Conservation (phyloP, 2,888 invertebrate genomes). For the Leptinotarsa haldemani region DNA sequence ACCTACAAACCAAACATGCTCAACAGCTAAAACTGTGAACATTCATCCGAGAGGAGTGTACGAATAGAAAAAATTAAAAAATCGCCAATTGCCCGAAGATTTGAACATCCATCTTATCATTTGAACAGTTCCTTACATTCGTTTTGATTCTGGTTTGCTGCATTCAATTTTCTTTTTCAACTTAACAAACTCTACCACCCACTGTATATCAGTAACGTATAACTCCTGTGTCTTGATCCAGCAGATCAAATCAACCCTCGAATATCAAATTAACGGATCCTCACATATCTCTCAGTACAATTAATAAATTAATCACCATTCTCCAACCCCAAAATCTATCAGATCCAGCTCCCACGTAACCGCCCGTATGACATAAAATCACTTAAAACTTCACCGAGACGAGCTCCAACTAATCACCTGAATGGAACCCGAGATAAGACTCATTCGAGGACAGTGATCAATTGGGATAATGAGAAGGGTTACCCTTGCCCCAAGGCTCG, state of each 20-base stretch:
- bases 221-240: no score
- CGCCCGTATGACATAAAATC: slow-evolving; percentile 31
- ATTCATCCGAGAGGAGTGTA: no score
- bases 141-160: no score
- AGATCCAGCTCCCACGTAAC: neutral
- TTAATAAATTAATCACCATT: slow-evolving; percentile 20
- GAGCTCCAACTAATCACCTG: slow-evolving; percentile 36
- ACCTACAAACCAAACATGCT: no score
- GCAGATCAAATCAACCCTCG: neutral
- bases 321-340: slow-evolving; percentile 16
- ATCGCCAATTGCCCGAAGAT: no score
- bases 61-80: no score
- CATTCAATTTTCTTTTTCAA: no score
- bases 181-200: no score
- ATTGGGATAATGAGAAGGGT: slow-evolving; percentile 40
- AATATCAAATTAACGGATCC: slow-evolving; percentile 4
- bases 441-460: slow-evolving; percentile 32
- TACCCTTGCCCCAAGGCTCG: slow-evolving; percentile 36
- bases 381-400: slow-evolving; percentile 37
- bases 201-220: no score
- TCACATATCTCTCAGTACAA: neutral
- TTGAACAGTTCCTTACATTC: no score
- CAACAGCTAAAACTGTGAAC: no score
- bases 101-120: no score
- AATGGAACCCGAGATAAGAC: slow-evolving; percentile 35